phyloP scores from a whole-genome alignment of 2,888 invertebrate genomes.

The Andrena dorsata region DNA sequence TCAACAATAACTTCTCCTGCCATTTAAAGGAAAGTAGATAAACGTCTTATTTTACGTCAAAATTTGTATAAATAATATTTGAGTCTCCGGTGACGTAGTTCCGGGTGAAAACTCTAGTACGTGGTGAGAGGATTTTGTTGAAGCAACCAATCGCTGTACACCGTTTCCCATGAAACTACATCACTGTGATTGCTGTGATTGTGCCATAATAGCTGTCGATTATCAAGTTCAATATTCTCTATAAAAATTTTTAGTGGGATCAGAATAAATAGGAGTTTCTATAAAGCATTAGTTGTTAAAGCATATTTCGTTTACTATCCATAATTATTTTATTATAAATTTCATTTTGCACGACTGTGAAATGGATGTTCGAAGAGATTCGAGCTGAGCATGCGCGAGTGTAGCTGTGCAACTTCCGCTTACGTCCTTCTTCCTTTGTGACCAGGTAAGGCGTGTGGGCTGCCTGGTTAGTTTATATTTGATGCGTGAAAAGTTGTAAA shows the following conservation, averaged over 20 bases:
- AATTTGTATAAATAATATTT: not conserved
- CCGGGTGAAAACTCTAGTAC: too few relatives aligned
- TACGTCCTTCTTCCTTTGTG: conserved; percentile 78
- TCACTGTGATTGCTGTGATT: not conserved
- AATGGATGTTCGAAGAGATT: not conserved
- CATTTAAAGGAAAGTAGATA: conserved; percentile 82
- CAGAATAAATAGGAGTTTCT: not conserved
- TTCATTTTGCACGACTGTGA: conserved; percentile 6
- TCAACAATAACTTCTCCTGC: conserved; percentile 96
- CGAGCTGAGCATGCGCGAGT: conserved; percentile 65
- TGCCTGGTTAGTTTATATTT: conserved; percentile 77
- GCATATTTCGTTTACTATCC: not conserved
- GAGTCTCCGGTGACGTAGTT: not conserved
- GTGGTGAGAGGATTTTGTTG: not conserved
- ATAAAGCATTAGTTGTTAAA: not conserved
- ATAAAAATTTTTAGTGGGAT: not conserved
- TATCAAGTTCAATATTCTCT: too few relatives aligned
- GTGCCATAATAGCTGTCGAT: not conserved
- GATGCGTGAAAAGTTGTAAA: conserved; percentile 75
- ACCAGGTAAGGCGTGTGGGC: conserved; percentile 74
- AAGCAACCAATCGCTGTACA: not conserved
- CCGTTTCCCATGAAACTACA: not conserved
- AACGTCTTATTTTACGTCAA: not conserved
- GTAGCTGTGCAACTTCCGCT: conserved; percentile 71
- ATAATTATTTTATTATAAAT: not conserved